Evolutionary conservation across 2,888 invertebrate genomes (phyloP).

Genomic region (Cephus pulcher): DNA sequence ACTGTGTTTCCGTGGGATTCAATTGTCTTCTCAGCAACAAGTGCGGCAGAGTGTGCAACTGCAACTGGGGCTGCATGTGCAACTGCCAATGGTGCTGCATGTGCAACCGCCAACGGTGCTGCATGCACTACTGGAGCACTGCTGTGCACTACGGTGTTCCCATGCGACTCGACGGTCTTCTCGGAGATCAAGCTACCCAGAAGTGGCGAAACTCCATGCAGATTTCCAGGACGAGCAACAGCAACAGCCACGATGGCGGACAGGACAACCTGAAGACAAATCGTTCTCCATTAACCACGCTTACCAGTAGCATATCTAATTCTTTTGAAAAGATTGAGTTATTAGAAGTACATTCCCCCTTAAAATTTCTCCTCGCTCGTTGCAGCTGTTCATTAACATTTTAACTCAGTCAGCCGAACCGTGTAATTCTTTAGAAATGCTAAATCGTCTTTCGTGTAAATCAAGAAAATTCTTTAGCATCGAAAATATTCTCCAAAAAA

Average conservation of each 20-base stretch:
- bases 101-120: constrained; percentile 48
- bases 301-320: no score
- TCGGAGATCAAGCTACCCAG: constrained; percentile 43
- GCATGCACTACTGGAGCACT: constrained; percentile 67
- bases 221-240: constrained; percentile 50
- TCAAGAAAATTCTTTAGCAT: no score
- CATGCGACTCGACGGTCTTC: constrained; percentile 53
- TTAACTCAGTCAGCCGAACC: no score
- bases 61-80: constrained; percentile 43
- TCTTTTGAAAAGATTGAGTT: no score
- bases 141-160: constrained; percentile 63
- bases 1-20: constrained; percentile 59
- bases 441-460: no score
- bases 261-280: constrained; percentile 50
- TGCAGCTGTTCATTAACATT: no score
- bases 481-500: no score
- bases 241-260: constrained; percentile 53
- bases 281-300: no score
- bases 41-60: constrained; percentile 42
- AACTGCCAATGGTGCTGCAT: constrained; percentile 46
- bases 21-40: constrained; percentile 50
- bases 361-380: no score
- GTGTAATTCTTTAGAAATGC: no score
- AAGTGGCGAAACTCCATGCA: constrained; percentile 25
- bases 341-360: no score